Percentiles rank a stretch among this genome's conserved stretches.
phyloP scores from a whole-genome alignment of 2,888 invertebrate species.

The Acleris sparsana region DNA sequence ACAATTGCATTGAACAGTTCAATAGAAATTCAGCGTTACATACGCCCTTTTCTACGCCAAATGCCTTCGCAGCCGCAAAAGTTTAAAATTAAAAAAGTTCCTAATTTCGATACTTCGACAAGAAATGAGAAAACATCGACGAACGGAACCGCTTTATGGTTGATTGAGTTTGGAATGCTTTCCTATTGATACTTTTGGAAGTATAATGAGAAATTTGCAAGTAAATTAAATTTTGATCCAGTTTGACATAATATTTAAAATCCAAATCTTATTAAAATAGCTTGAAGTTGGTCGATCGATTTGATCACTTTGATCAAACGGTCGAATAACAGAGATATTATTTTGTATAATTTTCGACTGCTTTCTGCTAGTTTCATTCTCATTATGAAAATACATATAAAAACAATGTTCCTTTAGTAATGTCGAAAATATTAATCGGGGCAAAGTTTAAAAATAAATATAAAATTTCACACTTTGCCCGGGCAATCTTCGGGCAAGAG shows the following conservation, averaged over 20 bases:
- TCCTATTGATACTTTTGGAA: slow-evolving; percentile 22
- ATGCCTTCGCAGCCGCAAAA: slow-evolving; percentile 39
- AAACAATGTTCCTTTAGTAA: too few relatives aligned
- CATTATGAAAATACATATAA: too few relatives aligned
- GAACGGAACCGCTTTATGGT: slow-evolving; percentile 13
- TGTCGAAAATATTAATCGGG: too few relatives aligned
- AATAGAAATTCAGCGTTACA: neutral
- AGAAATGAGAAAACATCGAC: slow-evolving; percentile 25
- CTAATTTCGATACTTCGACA: slow-evolving; percentile 39
- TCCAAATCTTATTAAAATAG: neutral
- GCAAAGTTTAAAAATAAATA: too few relatives aligned
- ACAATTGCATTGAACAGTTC: too few relatives aligned
- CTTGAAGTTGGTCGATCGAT: neutral
- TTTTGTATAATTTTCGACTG: too few relatives aligned
- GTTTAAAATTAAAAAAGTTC: slow-evolving; percentile 58
- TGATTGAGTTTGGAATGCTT: slow-evolving; percentile 19
- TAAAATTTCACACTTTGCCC: too few relatives aligned
- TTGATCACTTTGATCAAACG: too few relatives aligned
- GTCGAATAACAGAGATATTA: too few relatives aligned
- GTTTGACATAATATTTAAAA: neutral
- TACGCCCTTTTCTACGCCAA: neutral
- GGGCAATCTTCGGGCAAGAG: too few relatives aligned
- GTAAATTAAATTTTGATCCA: slow-evolving; percentile 19
- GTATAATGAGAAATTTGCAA: slow-evolving; percentile 30
- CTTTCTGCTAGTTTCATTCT: too few relatives aligned